Conservation (phyloP, 53 echinoderm and acorn worm species). For the Pentamera pediparva region DNA sequence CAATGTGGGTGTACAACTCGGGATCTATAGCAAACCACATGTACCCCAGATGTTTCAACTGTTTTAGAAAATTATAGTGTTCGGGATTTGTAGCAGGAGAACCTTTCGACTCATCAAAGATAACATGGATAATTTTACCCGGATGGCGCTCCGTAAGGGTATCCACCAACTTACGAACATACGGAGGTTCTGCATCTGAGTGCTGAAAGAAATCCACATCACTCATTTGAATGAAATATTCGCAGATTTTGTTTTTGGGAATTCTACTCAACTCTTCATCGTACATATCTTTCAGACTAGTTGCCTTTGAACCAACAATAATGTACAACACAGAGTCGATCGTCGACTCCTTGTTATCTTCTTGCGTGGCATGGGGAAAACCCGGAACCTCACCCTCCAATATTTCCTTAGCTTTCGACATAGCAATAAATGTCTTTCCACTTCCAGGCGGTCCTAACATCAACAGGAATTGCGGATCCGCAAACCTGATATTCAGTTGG, state of each 20-base stretch:
- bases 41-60: neutral
- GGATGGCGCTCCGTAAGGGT: neutral
- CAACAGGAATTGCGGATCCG: neutral
- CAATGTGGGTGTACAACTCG: too few relatives aligned
- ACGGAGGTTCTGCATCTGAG: neutral
- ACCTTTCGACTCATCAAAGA: neutral
- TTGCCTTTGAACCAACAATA: neutral
- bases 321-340: neutral
- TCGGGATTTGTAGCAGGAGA: neutral
- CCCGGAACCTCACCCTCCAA: neutral
- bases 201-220: neutral
- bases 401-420: conserved; percentile 9
- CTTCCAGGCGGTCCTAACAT: conserved; percentile 11
- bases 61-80: neutral
- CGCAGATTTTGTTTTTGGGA: neutral
- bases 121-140: neutral
- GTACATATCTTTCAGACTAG: neutral
- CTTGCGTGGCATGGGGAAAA: neutral
- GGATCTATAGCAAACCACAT: too few relatives aligned
- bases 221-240: neutral
- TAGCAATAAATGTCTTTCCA: neutral
- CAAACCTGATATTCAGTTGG: neutral
- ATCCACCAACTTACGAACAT: neutral
- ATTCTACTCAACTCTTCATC: neutral
- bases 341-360: neutral